Base-by-base conservation (phyloP, 2,888 invertebrate species). In the Phalangium opilio region DNA sequence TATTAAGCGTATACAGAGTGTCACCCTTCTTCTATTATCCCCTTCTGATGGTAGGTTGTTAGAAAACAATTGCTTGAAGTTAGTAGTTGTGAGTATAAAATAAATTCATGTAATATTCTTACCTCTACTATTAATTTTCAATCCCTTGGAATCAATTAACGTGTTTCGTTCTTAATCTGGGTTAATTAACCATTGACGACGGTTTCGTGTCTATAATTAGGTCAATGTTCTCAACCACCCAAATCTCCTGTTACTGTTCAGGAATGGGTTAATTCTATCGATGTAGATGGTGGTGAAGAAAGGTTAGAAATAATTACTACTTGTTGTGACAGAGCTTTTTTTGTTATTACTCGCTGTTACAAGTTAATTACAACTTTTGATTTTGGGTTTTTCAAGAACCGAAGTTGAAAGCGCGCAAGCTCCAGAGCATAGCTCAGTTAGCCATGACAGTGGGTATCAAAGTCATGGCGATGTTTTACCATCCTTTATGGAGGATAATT, bases 211-310 rank as follows among this genome's bases (percentile, higher is more conserved):
- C 27, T 27, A 27, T 27, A 27, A 27, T 27, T 27, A 27, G 27
- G 27, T 27, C 27, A 27, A 27, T 27, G 27, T 39, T 27, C 27
- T 27, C 42, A 12, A 27, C 27, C 44, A 18, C 44, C 35, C 8
- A 44, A 44, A 20, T 44, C 44, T 11, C 44, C 44, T 3, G 44
- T 44, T 8, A 44, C 44, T 14, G 36, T 44, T 21, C 44, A 44
- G 36, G 44, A 44, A 14, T 44, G 44, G 44, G 44, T 44, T 14
- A 44, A 44, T 32, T 44, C 44, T n/a, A 44, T 44, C 17, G 36
- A 44, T 11, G 12, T 44, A n/a, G 20, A 19, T 21, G 19, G 19
- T 3, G 44, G 42, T 21, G 42, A 42, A 42, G 27, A 27, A 15
- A 21, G 27, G 19, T 42, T 38, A 38, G 12, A 38, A 12, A 27